A percentile compares a stretch with the other conserved stretches of the same genome.
Conservation (phyloP, 2,888 invertebrate genomes). For the Eumacrocentrus americanus region DNA sequence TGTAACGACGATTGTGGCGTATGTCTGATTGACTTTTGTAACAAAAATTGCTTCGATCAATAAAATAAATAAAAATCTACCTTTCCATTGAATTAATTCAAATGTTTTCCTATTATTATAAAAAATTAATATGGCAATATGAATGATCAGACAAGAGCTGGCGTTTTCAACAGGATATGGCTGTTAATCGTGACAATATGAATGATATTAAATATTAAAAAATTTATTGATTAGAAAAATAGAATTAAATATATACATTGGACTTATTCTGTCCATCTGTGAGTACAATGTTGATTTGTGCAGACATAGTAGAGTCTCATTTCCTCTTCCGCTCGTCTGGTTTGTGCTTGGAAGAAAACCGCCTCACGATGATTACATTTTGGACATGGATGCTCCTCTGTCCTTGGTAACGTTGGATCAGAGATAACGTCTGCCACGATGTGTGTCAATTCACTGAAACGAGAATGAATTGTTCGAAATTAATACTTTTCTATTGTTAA, state of each 20-base stretch:
- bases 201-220: too few relatives aligned
- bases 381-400: constrained; percentile 98
- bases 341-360: constrained; percentile 99
- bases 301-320: constrained; percentile 98
- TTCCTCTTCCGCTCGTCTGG: constrained; percentile 95
- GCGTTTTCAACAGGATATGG: too few relatives aligned
- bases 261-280: constrained; percentile 91
- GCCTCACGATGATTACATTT: constrained; percentile 94
- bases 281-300: constrained; percentile 87
- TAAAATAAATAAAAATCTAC: constrained; percentile 39
- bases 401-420: constrained; percentile 96
- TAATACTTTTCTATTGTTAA: too few relatives aligned
- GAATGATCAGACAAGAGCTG: too few relatives aligned
- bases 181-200: too few relatives aligned
- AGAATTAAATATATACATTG: background rate
- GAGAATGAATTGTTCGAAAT: constrained; percentile 12
- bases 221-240: too few relatives aligned
- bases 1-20: constrained; percentile 34
- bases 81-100: too few relatives aligned
- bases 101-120: too few relatives aligned
- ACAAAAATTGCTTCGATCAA: constrained; percentile 47
- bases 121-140: background rate
- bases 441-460: constrained; percentile 88
- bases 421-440: constrained; percentile 98
- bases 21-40: constrained; percentile 45